phyloP scores from a whole-genome alignment of 2,888 invertebrate genomes.

The Busseola fusca region DNA sequence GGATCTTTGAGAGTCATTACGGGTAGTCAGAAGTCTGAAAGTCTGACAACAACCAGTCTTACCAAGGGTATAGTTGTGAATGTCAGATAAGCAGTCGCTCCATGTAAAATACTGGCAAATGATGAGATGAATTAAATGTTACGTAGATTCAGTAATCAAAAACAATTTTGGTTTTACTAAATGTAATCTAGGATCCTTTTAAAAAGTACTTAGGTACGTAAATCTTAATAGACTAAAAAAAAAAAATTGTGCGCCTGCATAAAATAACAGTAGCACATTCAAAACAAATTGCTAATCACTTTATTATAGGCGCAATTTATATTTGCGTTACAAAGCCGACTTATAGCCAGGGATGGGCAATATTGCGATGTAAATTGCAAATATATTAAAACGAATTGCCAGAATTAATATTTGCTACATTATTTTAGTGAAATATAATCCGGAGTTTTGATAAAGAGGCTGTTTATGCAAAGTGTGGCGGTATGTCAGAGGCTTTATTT shows the following conservation, averaged over 20 bases:
- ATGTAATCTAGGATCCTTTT: neutral
- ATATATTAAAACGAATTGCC: slow-evolving; percentile 70
- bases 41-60: no score
- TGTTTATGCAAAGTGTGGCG: slow-evolving; percentile 54
- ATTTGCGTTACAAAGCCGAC: slow-evolving; percentile 51
- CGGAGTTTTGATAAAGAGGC: slow-evolving; percentile 64
- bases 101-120: no score
- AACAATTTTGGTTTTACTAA: neutral
- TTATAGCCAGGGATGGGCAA: slow-evolving; percentile 48
- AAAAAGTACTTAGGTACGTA: neutral
- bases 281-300: slow-evolving; percentile 65
- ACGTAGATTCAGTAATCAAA: neutral
- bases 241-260: slow-evolving; percentile 23
- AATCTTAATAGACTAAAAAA: slow-evolving; percentile 14
- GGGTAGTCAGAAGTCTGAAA: no score
- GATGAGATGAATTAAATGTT: neutral
- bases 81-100: no score
- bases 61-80: no score
- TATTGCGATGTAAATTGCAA: slow-evolving; percentile 64
- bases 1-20: no score
- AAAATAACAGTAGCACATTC: slow-evolving; percentile 32
- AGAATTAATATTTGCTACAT: slow-evolving; percentile 67
- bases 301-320: slow-evolving; percentile 57
- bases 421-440: slow-evolving; percentile 58
- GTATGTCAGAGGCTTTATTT: slow-evolving; percentile 48